Evolutionary conservation across 92 coral and sea anemone species (phyloP).

Genomic region (Umimayanthus kanabou): DNA sequence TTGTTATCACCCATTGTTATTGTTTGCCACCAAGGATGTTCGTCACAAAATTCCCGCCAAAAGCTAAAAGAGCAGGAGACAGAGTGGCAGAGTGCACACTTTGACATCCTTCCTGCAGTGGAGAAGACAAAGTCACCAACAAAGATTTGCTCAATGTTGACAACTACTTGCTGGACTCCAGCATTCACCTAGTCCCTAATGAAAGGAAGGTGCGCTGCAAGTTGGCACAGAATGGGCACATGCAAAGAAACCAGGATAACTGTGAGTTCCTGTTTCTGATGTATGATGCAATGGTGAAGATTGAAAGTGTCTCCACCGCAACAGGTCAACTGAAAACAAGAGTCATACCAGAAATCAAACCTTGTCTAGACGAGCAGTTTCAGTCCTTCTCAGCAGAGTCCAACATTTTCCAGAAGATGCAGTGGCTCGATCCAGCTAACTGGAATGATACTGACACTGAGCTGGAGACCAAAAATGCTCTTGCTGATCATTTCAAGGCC

Average conservation of each 20-base stretch:
- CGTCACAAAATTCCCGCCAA: too few species aligned
- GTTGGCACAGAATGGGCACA: constrained; percentile 41
- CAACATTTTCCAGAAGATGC: constrained; percentile 37
- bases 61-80: too few species aligned
- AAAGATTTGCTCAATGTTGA: constrained; percentile 33
- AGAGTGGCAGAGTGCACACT: too few species aligned
- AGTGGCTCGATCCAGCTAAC: constrained; percentile 47
- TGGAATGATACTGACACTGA: constrained; percentile 39
- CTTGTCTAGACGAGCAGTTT: constrained; percentile 39
- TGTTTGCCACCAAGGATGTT: too few species aligned
- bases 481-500: constrained; percentile 38
- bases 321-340: constrained; percentile 17
- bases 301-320: background rate
- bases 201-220: constrained; percentile 34
- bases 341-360: constrained; percentile 49
- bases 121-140: constrained; percentile 35
- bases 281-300: constrained; percentile 29
- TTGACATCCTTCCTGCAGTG: constrained; percentile 45
- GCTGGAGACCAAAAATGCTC: constrained; percentile 16
- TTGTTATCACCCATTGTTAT: too few species aligned
- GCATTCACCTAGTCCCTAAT: constrained; percentile 19
- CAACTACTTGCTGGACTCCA: constrained; percentile 31
- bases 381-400: constrained; percentile 28
- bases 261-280: constrained; percentile 34
- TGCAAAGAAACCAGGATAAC: constrained; percentile 32